A percentile compares a stretch with the other conserved stretches of the same genome.
Evolutionary conservation across 2,888 invertebrate genomes (phyloP).

Genomic region (Dolomedes plantarius): DNA sequence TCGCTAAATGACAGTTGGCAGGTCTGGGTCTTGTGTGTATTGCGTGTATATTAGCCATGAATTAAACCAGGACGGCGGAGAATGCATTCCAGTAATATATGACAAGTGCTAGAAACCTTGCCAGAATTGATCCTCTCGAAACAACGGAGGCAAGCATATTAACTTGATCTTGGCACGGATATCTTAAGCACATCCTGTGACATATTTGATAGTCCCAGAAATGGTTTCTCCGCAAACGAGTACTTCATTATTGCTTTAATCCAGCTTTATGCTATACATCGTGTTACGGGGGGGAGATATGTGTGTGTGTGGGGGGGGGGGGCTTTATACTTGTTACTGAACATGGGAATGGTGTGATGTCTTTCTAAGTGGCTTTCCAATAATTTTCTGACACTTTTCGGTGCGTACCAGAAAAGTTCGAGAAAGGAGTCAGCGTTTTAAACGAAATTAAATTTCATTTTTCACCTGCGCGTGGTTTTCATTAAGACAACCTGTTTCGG

Average conservation of each 20-base stretch:
- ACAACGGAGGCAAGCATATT: not conserved
- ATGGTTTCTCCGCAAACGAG: not conserved
- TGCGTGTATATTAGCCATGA: not conserved
- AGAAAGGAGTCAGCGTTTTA: no score
- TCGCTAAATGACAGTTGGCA: not conserved
- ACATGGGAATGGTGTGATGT: no score
- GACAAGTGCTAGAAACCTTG: not conserved
- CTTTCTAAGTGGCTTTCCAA: no score
- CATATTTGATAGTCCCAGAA: not conserved
- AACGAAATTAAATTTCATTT: no score
- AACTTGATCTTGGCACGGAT: constrained; percentile 9
- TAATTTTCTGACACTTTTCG: no score
- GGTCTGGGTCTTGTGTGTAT: not conserved
- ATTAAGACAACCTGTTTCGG: no score
- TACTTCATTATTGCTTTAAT: not conserved
- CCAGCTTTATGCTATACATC: not conserved
- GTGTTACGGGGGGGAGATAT: no score
- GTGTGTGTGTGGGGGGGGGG: no score
- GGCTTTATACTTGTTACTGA: no score
- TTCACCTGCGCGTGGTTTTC: no score
- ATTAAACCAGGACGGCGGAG: not conserved
- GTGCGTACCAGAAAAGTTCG: no score
- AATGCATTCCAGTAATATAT: not conserved
- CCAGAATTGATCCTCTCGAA: not conserved
- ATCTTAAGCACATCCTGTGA: constrained; percentile 12